phyloP scores from a whole-genome alignment of 2,888 invertebrate genomes.

The Mesoligia furuncula region DNA sequence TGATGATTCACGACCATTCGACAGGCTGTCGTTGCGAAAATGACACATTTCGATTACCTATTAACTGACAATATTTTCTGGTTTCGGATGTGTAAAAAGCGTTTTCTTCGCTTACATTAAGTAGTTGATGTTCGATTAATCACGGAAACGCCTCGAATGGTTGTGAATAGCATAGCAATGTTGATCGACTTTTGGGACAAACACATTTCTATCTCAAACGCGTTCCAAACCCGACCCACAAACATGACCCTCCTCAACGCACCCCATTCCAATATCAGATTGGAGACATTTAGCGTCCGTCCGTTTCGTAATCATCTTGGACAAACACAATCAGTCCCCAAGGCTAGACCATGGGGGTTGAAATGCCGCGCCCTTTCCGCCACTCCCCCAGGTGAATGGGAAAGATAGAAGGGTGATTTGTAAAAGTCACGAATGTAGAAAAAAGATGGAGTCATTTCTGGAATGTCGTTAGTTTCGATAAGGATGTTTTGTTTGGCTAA shows the following conservation, averaged over 20 bases:
- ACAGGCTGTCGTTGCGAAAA: not conserved
- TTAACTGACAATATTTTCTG: no score
- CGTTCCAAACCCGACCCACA: not conserved
- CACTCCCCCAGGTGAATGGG: constrained; percentile 61
- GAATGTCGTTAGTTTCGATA: constrained; percentile 48
- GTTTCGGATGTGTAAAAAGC: no score
- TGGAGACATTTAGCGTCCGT: constrained; percentile 40
- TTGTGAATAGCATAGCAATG: no score
- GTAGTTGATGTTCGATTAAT: no score
- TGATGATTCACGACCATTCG: not conserved
- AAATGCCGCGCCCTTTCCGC: constrained; percentile 75
- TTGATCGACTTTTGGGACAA: not conserved
- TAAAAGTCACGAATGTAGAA: constrained; percentile 62
- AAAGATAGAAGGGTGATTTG: constrained; percentile 54
- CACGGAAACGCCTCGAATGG: no score
- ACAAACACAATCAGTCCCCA: constrained; percentile 52
- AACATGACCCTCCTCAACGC: not conserved
- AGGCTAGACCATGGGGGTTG: constrained; percentile 59
- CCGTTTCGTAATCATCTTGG: constrained; percentile 48
- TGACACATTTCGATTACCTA: not conserved
- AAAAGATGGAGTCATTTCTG: constrained; percentile 46
- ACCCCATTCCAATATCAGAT: constrained; percentile 32
- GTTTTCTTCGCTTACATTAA: no score
- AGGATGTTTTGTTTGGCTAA: constrained; percentile 49
- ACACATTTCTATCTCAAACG: not conserved